Evolutionary conservation across 1,140 invertebrate genomes (phyloP), one percentile per base, ranked within the genome.

Genomic region (Pollicipes pollicipes): DNA sequence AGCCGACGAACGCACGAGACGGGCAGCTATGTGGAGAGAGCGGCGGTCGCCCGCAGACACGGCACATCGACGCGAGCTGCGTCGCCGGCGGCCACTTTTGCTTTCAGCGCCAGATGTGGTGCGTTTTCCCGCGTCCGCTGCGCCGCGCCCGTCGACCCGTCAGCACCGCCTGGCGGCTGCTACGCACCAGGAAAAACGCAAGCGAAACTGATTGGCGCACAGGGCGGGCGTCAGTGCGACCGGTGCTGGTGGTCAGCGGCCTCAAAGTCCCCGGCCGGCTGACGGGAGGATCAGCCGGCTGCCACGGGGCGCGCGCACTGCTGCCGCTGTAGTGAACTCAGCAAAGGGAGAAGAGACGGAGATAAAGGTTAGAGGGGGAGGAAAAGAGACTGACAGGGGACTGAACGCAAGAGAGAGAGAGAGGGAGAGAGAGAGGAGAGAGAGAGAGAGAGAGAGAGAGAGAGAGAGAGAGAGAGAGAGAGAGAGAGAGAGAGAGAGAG

Each of bases 401-500:
- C 28, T 31, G 24, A 58, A 63, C 3, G 63, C 13, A n/a, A 30
- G 64, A 30, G 21, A 68, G 70, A 71, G 70, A 32, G n/a, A 31
- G 66, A 13, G 16, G 30, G 64, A 24, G 66, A 6, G 35, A 27
- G 26, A 29, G 16, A 24, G 30, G 58, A 29, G 10, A 26, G 35
- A 58, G 37, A 26, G 24, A 31, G 3, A 27, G 45, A 31, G n/a
- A 35, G 8, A 0, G 24, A 31, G 8, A 26, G 4, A 8, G 28
- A n/a, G 32, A 28, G 26, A 26, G 28, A 28, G 28, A 28, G 58
- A 66, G 58, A 68, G 63, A 29, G 70, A 66, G 29, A 66, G 63
- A 66, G 70, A 29, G 64, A 66, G 29, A 3, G 58, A 26, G 70
- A 30, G 29, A 66, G 64, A 31, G 27, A 30, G 30, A 68, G 70